Evolutionary conservation across 2,113 vertebrate species (phyloP).

Genomic region (Sus scrofa): T2T-Sscrofa CM000812.6:241939001-241939500

Average conservation of each 20-base stretch:
- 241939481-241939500: constrained; percentile 49
- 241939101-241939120: neutral
- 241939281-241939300: constrained; percentile 22
- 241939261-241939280: neutral
- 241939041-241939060: neutral
- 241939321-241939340: neutral
- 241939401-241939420: constrained; percentile 60
- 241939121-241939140: neutral
- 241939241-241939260: neutral
- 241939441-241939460: constrained; percentile 62
- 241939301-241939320: constrained; percentile 58
- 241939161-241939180: neutral
- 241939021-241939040: neutral
- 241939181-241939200: neutral
- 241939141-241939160: neutral
- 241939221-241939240: neutral
- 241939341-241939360: neutral
- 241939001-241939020: neutral
- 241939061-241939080: neutral
- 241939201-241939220: neutral
- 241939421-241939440: constrained; percentile 52
- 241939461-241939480: constrained; percentile 58
- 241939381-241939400: constrained; percentile 30
- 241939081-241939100: neutral
- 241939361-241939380: constrained; percentile 1